Percentiles rank a stretch among this genome's conserved stretches.
phyloP scores from a whole-genome alignment of 2,797 vertebrate species.

The Phataginus tetradactyla region DNA sequence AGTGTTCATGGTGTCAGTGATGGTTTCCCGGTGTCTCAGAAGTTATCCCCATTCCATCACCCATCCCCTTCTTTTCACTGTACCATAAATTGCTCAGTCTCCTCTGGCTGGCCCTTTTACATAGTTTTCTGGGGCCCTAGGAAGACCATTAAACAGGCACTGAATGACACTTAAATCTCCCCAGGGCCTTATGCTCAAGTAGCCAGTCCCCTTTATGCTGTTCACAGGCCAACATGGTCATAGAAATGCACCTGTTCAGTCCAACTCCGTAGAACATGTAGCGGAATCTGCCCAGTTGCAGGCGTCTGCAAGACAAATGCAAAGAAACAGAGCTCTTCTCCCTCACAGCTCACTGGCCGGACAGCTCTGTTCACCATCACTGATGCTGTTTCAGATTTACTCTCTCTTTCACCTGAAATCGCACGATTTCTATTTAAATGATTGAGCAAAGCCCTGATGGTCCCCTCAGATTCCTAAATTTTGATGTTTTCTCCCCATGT shows the following conservation, averaged over 20 bases:
- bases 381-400: not conserved
- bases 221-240: not conserved
- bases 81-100: not conserved
- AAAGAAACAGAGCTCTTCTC: not conserved
- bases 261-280: not conserved
- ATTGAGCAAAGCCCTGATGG: not conserved
- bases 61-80: not conserved
- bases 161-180: not conserved
- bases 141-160: not conserved
- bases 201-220: not conserved
- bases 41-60: not conserved
- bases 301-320: not conserved
- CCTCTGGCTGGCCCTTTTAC: not conserved
- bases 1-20: accelerated
- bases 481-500: not conserved
- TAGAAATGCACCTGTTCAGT: not conserved
- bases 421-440: not conserved
- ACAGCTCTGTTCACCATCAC: not conserved
- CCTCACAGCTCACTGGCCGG: not conserved
- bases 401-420: not conserved
- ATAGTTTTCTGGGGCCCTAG: not conserved
- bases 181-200: not conserved
- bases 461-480: not conserved
- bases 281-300: not conserved
- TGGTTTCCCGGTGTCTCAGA: not conserved